These are phyloP conservation scores for Prunella fulvescens DNA, from an alignment of 2,113 vertebrate genomes.

Conservation along the genomic window DNA sequence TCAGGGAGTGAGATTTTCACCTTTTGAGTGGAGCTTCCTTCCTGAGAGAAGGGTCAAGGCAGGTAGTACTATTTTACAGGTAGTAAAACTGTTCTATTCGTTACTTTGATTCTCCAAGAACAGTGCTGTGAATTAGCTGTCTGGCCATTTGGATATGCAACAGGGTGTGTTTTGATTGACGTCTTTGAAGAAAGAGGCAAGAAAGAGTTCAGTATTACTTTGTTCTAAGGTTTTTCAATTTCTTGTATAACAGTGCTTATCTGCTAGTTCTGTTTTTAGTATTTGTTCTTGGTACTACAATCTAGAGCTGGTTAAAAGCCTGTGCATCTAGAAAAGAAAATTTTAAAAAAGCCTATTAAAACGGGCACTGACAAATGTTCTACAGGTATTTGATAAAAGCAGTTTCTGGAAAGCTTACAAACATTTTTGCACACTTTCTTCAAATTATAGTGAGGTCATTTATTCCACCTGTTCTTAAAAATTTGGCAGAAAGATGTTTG, in stretches of 20 bases:
- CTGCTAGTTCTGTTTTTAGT: not conserved
- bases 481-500: not conserved
- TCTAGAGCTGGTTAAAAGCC: not conserved
- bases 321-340: not conserved
- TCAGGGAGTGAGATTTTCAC: not conserved
- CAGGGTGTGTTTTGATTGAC: not conserved
- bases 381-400: not conserved
- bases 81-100: not conserved
- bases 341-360: not conserved
- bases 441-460: not conserved
- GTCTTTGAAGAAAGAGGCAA: not conserved
- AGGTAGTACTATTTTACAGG: not conserved
- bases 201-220: not conserved
- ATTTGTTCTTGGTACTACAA: not conserved
- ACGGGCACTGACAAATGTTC: not conserved
- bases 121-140: not conserved
- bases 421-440: not conserved
- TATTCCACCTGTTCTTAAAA: not conserved
- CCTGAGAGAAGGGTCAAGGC: not conserved
- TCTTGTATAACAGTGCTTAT: not conserved
- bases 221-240: not conserved
- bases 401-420: not conserved
- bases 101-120: not conserved
- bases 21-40: not conserved
- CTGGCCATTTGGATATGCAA: not conserved